These are phyloP conservation scores for Drosophila atroscutellata DNA, from an alignment of 2,888 invertebrate genomes.

Conservation along the genomic window DNA sequence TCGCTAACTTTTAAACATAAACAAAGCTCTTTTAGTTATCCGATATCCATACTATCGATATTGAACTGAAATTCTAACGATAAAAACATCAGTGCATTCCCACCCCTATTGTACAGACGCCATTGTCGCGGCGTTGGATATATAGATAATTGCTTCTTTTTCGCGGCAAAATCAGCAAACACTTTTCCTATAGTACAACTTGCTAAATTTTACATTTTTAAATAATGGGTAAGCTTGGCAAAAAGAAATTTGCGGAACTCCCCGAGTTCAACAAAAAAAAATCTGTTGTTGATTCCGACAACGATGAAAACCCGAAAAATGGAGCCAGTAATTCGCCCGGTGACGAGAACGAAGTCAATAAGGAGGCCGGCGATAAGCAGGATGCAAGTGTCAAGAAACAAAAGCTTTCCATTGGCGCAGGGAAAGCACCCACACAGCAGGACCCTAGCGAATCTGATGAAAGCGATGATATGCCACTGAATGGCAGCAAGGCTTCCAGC, in stretches of 20 bases:
- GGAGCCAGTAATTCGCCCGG: conserved; percentile 41
- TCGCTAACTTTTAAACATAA: background rate
- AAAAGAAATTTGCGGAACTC: conserved; percentile 79
- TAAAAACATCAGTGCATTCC: background rate
- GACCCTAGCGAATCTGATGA: conserved; percentile 59
- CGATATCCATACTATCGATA: background rate
- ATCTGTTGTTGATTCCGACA: conserved; percentile 67
- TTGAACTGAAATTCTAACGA: background rate
- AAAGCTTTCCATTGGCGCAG: conserved; percentile 1
- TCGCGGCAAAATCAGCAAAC: conserved; percentile 49
- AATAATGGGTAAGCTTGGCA: conserved; percentile 80
- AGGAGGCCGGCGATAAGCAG: conserved; percentile 34
- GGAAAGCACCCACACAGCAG: background rate
- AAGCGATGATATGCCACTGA: conserved; percentile 74
- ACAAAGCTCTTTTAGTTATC: background rate
- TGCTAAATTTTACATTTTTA: background rate
- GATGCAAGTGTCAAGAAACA: conserved; percentile 43
- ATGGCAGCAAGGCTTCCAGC: conserved; percentile 77
- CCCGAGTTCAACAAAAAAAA: conserved; percentile 76
- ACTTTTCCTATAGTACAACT: background rate
- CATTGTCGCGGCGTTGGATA: conserved; percentile 19
- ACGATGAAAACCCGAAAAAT: conserved; percentile 72
- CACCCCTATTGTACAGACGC: conserved; percentile 39
- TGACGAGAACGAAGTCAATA: conserved; percentile 33
- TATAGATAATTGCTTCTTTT: conserved; percentile 41